These are phyloP conservation scores for Bombus superbus DNA, from an alignment of 1,140 invertebrate genomes.

Conservation along the genomic window DNA sequence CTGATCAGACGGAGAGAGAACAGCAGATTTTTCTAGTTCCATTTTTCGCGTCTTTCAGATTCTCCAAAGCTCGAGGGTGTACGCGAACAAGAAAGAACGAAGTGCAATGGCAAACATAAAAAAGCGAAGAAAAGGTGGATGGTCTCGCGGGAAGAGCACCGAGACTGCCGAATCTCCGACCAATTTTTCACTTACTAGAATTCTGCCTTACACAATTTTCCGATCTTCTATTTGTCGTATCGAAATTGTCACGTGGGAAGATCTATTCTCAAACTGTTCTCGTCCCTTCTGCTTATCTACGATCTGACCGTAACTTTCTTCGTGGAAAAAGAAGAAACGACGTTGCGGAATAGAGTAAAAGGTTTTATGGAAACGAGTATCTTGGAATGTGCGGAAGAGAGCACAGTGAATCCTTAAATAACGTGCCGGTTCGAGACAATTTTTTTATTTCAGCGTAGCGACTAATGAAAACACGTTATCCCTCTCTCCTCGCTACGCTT, in stretches of 20 bases:
- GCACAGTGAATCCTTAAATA: not conserved
- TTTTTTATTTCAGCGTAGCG: no score
- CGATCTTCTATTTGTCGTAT: constrained; percentile 44
- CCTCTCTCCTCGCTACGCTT: no score
- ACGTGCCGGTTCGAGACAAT: not conserved
- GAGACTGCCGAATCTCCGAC: constrained; percentile 60
- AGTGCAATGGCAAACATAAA: constrained; percentile 1
- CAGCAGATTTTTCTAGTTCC: not conserved
- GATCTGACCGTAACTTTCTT: not conserved
- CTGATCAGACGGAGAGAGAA: not conserved
- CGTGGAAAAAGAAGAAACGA: not conserved
- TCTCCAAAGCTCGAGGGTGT: not conserved
- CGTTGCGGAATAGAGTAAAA: not conserved
- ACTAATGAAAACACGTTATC: no score
- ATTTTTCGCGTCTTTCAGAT: not conserved
- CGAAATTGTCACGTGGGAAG: constrained; percentile 35
- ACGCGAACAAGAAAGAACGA: not conserved
- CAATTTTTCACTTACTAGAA: constrained; percentile 71
- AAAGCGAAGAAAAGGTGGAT: constrained; percentile 13
- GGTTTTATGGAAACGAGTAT: not conserved
- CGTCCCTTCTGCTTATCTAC: not conserved
- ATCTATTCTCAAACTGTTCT: constrained; percentile 5
- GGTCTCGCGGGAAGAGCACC: constrained; percentile 48
- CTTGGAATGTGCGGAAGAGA: no score
- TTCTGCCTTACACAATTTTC: constrained; percentile 55